Evolutionary conservation across 2,797 vertebrate genomes (phyloP).

Genomic region (Spheniscus humboldti): DNA sequence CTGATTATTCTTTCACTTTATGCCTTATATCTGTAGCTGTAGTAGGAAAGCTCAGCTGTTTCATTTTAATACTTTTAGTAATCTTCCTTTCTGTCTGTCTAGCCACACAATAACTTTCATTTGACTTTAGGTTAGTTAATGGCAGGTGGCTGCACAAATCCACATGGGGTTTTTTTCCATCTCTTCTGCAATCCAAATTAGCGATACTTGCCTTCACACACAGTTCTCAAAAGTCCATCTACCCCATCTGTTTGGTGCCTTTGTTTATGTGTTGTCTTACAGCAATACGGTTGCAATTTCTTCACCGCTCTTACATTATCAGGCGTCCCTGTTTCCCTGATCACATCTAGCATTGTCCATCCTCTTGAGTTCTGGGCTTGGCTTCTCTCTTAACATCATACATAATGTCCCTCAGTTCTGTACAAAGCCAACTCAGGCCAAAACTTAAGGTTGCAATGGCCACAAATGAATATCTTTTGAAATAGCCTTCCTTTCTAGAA

Average conservation of each 20-base stretch:
- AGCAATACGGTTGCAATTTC: conserved; percentile 49
- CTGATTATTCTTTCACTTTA: conserved; percentile 44
- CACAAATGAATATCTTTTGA: not conserved
- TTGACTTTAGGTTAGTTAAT: not conserved
- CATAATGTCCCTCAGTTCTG: not conserved
- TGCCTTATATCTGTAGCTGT: not conserved
- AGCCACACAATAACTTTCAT: not conserved
- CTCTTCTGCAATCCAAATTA: not conserved
- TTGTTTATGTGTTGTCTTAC: not conserved
- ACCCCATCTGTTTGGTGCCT: not conserved
- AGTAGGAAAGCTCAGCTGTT: not conserved
- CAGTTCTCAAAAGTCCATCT: not conserved
- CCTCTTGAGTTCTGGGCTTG: not conserved
- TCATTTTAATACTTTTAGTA: not conserved
- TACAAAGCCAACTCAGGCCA: not conserved
- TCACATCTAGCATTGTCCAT: not conserved
- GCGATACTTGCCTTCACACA: not conserved
- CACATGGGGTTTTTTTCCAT: rapidly evolving
- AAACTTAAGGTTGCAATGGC: not conserved
- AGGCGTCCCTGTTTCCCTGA: not conserved
- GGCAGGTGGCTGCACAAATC: conserved; percentile 13
- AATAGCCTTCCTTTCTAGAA: conserved; percentile 2
- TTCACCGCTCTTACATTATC: not conserved
- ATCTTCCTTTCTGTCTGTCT: not conserved
- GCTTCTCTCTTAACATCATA: not conserved